A percentile compares a stretch with the other conserved stretches of the same genome.
phyloP scores from a whole-genome alignment of 2,797 vertebrate species.

The Erpetoichthys calabaricus region DNA sequence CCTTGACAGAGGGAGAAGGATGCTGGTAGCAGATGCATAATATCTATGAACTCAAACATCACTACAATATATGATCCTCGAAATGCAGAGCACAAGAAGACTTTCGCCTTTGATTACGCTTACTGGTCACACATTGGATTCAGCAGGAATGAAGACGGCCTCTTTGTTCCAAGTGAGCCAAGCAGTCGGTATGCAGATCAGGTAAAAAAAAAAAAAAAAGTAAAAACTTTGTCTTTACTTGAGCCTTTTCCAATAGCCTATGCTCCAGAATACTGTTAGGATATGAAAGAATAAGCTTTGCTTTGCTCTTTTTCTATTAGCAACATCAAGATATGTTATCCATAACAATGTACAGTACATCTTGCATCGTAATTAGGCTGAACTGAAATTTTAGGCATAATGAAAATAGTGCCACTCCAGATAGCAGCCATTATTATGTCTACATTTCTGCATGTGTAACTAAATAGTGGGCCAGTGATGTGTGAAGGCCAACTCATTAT shows the following conservation, averaged over 20 bases:
- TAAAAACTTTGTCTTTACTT: neutral
- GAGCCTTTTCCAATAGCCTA: neutral
- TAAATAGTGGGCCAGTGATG: too few relatives aligned
- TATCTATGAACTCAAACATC: conserved; percentile 51
- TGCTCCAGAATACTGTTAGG: neutral
- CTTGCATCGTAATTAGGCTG: too few relatives aligned
- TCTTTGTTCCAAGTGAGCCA: conserved; percentile 46
- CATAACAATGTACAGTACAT: too few relatives aligned
- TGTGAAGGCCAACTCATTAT: too few relatives aligned
- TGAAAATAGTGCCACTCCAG: too few relatives aligned
- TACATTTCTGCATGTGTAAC: too few relatives aligned
- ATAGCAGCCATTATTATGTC: too few relatives aligned
- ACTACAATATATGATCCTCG: conserved; percentile 53
- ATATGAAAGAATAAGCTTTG: neutral
- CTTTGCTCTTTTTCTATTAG: neutral
- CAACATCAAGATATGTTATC: too few relatives aligned
- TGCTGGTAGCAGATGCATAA: conserved; percentile 50
- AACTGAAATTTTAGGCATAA: too few relatives aligned
- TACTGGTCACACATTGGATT: conserved; percentile 63
- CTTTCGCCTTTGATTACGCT: conserved; percentile 57
- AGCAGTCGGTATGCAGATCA: conserved; percentile 52
- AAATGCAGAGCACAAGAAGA: conserved; percentile 40
- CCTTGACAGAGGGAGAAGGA: conserved; percentile 50
- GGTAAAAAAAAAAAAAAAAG: conserved; percentile 24
- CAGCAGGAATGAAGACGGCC: conserved; percentile 35